Conservation (phyloP, 2,888 invertebrate species). For the Deilephila porcellus region DNA sequence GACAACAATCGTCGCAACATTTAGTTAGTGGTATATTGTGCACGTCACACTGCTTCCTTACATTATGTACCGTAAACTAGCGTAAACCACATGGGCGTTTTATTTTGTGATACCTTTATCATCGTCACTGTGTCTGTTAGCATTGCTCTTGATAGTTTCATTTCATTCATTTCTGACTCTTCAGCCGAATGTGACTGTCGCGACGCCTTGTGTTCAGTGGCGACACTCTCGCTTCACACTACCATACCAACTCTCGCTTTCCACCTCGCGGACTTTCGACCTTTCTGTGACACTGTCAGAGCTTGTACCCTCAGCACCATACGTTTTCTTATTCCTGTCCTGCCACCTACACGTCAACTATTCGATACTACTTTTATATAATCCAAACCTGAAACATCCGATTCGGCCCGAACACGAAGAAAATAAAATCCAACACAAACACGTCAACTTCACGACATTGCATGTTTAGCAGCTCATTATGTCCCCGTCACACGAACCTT, state of each 20-base stretch:
- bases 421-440: conserved; percentile 66
- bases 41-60: conserved; percentile 78
- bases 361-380: conserved; percentile 14
- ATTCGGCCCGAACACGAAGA: conserved; percentile 74
- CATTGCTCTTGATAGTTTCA: conserved; percentile 82
- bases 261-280: conserved; percentile 73
- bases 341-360: conserved; percentile 62
- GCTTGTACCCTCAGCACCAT: conserved; percentile 77
- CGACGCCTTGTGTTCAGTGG: conserved; percentile 70
- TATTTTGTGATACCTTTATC: conserved; percentile 85
- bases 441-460: conserved; percentile 80
- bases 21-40: conserved; percentile 63
- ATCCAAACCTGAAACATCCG: conserved; percentile 46
- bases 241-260: conserved; percentile 73
- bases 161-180: conserved; percentile 80
- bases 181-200: conserved; percentile 79
- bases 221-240: conserved; percentile 72
- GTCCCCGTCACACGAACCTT: conserved; percentile 80
- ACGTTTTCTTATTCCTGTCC: conserved; percentile 60
- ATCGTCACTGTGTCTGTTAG: conserved; percentile 83
- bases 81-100: conserved; percentile 81
- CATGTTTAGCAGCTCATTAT: conserved; percentile 82
- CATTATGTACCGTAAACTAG: conserved; percentile 47
- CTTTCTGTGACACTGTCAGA: conserved; percentile 72
- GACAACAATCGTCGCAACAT: conserved; percentile 43